phyloP scores from a whole-genome alignment of 2,113 vertebrate genomes.

The Zapornia atra region DNA sequence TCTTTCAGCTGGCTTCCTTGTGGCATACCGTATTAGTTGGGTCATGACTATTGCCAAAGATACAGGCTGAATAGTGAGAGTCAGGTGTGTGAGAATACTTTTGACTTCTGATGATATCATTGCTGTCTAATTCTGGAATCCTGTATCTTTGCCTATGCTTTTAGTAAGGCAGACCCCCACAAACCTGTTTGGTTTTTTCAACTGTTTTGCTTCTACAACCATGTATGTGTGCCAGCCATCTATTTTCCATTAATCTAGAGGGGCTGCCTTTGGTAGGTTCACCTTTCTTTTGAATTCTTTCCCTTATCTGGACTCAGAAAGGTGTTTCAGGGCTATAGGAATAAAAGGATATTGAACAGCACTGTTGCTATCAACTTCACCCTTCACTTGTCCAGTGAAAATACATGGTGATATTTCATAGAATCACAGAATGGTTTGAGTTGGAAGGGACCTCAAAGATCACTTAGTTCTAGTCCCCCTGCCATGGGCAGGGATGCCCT shows the following conservation, averaged over 20 bases:
- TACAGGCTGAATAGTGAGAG: not conserved
- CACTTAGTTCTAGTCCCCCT: no score
- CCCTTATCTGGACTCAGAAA: not conserved
- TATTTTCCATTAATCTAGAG: not conserved
- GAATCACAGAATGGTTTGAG: no score
- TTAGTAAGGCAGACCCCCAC: not conserved
- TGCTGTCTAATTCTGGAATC: not conserved
- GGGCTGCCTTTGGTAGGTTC: not conserved
- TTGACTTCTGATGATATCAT: not conserved
- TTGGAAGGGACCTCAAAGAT: no score
- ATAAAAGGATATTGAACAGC: not conserved
- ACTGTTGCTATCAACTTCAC: not conserved
- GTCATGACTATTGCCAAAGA: not conserved
- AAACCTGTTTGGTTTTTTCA: not conserved
- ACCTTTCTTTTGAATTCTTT: not conserved
- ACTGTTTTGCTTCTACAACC: not conserved
- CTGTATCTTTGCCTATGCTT: not conserved
- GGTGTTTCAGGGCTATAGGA: not conserved
- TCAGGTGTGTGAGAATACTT: not conserved
- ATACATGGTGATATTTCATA: not conserved
- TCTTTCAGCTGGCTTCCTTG: not conserved
- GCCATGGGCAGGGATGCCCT: no score
- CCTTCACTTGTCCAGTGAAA: not conserved
- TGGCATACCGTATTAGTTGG: not conserved
- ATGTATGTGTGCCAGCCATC: not conserved